A percentile compares a stretch with the other conserved stretches of the same genome.
These are phyloP conservation scores for Girardinus metallicus DNA, from an alignment of 2,797 vertebrate genomes.

Conservation along the genomic window DNA sequence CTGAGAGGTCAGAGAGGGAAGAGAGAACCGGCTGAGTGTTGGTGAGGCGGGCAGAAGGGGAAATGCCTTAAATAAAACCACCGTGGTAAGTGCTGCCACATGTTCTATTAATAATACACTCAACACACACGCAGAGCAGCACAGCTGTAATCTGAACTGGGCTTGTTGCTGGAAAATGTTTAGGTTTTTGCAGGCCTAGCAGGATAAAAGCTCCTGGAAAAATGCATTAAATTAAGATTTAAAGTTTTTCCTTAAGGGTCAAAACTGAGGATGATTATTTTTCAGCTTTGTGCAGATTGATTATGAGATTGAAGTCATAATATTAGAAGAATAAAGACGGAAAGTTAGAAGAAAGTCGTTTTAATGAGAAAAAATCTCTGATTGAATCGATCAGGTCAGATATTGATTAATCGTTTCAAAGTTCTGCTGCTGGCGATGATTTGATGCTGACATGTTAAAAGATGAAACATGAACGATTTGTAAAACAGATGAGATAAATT, in stretches of 20 bases:
- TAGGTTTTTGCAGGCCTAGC: conserved; percentile 22
- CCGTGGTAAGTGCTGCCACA: conserved; percentile 79
- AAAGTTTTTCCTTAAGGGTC: not conserved
- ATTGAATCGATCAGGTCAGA: not conserved
- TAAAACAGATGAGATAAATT: not conserved
- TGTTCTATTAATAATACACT: conserved; percentile 75
- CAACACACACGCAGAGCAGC: conserved; percentile 19
- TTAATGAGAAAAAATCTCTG: not conserved
- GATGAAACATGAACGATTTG: not conserved
- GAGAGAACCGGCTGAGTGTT: conserved; percentile 43
- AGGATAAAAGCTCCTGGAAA: not conserved
- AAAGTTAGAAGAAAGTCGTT: too few relatives aligned
- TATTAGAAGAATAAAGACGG: not conserved
- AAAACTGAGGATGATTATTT: not conserved
- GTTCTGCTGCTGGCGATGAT: not conserved
- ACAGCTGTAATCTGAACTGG: conserved; percentile 58
- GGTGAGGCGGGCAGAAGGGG: conserved; percentile 60
- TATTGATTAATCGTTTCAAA: not conserved
- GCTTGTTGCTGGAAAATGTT: conserved; percentile 45
- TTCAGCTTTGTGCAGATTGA: too few relatives aligned
- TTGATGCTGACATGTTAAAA: not conserved
- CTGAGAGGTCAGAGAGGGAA: not conserved
- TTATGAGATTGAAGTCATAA: not conserved
- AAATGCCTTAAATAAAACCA: conserved; percentile 70
- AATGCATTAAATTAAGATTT: not conserved